Evolutionary conservation across 2,113 vertebrate genomes (phyloP).

Genomic region (Chauna torquata): DNA sequence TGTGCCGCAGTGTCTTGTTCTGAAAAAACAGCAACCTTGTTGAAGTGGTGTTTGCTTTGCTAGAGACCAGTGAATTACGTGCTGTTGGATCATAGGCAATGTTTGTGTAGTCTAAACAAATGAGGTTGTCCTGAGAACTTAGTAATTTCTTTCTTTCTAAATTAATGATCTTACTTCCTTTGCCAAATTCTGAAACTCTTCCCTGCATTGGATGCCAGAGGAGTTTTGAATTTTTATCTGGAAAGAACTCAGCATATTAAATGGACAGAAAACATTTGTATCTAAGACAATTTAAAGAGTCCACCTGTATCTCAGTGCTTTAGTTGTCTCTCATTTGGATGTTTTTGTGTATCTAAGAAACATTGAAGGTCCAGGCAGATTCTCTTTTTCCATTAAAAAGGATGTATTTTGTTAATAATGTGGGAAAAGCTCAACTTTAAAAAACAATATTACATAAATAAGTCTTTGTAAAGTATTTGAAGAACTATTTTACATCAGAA

Average conservation of each 20-base stretch:
- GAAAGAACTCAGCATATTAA: constrained; percentile 63
- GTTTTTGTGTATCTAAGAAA: constrained; percentile 67
- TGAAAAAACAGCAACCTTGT: constrained; percentile 1
- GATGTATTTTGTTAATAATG: constrained; percentile 32
- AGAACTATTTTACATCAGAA: neutral
- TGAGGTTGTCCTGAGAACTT: constrained; percentile 54
- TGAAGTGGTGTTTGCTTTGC: constrained; percentile 29
- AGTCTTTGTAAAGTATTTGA: neutral
- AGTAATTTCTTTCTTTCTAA: constrained; percentile 63
- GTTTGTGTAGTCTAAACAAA: constrained; percentile 71
- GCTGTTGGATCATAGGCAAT: constrained; percentile 41
- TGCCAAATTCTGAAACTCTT: constrained; percentile 71
- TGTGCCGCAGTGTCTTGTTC: neutral
- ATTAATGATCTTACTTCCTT: constrained; percentile 69
- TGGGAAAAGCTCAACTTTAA: neutral
- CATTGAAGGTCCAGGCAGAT: constrained; percentile 17
- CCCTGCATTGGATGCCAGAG: constrained; percentile 70
- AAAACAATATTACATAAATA: neutral
- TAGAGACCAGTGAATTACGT: constrained; percentile 17
- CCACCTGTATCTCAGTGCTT: constrained; percentile 72
- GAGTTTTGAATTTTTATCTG: constrained; percentile 71
- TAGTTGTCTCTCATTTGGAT: constrained; percentile 45
- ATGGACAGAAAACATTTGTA: constrained; percentile 72
- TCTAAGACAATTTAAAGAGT: constrained; percentile 63
- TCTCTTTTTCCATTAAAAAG: constrained; percentile 56